A percentile compares a stretch with the other conserved stretches of the same genome.
Conservation (phyloP, 2,113 vertebrate genomes). For the Ranitomeya imitator region DNA sequence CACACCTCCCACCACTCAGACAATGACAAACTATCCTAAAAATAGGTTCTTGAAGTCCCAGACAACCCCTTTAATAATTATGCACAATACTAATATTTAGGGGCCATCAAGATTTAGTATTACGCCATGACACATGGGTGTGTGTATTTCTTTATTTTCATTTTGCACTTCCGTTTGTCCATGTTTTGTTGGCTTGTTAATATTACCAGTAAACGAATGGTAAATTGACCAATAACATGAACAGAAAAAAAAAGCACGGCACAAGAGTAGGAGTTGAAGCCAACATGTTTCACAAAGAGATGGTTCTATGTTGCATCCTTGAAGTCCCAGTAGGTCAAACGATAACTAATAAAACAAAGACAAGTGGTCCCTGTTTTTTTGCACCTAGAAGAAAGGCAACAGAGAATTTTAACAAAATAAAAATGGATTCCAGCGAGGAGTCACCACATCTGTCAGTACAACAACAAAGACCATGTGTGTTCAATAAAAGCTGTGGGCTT, state of each 20-base stretch:
- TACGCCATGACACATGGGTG: neutral
- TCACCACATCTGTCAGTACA: neutral
- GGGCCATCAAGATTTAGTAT: neutral
- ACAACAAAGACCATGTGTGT: neutral
- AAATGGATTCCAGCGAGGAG: neutral
- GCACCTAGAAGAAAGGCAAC: neutral
- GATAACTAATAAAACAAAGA: neutral
- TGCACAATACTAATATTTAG: neutral
- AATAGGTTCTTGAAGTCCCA: too few relatives aligned
- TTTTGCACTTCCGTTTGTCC: slow-evolving; percentile 10
- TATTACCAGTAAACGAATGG: neutral
- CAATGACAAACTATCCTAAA: too few relatives aligned
- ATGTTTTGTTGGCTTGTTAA: slow-evolving; percentile 30
- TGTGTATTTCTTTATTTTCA: slow-evolving; percentile 6
- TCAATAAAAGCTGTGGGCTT: neutral
- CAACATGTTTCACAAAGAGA: neutral
- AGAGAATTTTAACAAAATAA: neutral
- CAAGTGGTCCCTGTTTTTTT: slow-evolving; percentile 45
- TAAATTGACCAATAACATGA: slow-evolving; percentile 2
- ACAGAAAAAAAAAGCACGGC: neutral
- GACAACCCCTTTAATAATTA: too few relatives aligned
- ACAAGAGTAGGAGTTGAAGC: neutral
- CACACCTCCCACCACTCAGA: too few relatives aligned
- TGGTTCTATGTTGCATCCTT: neutral
- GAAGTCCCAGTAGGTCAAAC: slow-evolving; percentile 10